Evolutionary conservation across 2,888 invertebrate genomes (phyloP), one percentile per base, ranked within the genome.

Genomic region (Diadromus collaris): DNA sequence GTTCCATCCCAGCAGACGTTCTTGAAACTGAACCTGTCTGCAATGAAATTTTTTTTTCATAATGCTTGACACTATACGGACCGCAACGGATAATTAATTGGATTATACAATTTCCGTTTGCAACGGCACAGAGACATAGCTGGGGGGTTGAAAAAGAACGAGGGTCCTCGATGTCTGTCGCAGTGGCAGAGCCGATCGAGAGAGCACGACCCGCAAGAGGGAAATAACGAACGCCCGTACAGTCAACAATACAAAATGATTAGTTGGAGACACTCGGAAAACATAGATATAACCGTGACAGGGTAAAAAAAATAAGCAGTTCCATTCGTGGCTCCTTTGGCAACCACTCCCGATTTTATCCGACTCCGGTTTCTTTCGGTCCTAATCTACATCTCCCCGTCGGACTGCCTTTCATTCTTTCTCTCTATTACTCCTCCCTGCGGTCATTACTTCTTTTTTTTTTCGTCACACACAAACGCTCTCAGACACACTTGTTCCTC

Each of bases 1-100:
- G 89, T 95, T 94, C 93, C 94, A 95, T 79, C 95, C 95, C 69
- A 95, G 90, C 90, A 94, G 85, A 68, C 86, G 85, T 72, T 90
- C 90, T 70, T 89, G 89, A 84, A 89, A 85, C 38, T 88, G 86
- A 13, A 89, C 86, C 69, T 87, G 85, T 34, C 89, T 90, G 68
- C 16, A 48, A 24, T 65, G 46, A 61, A 68, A 61, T 21, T 51
- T 24, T 51, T 44, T 51, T 13, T 51, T 51, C 13, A 51, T 5
- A 51, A 44, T 24, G 5, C 5, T 24, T 21, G 21, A 24, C 13
- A 10, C 21, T 51, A 24, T 51, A 48, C 19, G 6, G 46, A 64
- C 10, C 54, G 29, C 19, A 46, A 51, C 58, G 61, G 13, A 27
- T 67, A 71, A 76, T 76, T 46, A 71, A 58, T 48, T 19, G 54